Conservation (phyloP, 1,140 invertebrate genomes). For the Drosophila sulfurigaster region DNA sequence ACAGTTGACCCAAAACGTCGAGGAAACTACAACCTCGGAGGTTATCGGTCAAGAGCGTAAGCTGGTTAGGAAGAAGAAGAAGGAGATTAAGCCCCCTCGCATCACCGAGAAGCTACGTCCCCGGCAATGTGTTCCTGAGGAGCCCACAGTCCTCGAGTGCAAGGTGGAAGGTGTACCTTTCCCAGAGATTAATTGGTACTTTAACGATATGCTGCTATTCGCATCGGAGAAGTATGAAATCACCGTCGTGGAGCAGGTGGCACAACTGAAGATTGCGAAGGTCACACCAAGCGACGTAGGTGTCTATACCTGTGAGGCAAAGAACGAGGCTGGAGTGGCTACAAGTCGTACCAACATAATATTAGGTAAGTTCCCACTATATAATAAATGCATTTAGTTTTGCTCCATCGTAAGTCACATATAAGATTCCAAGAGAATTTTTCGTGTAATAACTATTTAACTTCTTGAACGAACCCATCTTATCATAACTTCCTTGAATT, state of each 20-base stretch:
- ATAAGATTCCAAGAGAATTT: conserved; percentile 5
- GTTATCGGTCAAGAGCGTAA: conserved; percentile 78
- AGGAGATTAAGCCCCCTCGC: conserved; percentile 88
- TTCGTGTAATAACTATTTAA: conserved; percentile 34
- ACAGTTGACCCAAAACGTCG: conserved; percentile 72
- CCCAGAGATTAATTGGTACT: conserved; percentile 94
- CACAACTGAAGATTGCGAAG: conserved; percentile 89
- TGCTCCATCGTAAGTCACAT: conserved; percentile 8
- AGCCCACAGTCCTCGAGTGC: conserved; percentile 88
- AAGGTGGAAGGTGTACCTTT: conserved; percentile 90
- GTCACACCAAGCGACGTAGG: conserved; percentile 91
- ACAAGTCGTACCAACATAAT: conserved; percentile 91
- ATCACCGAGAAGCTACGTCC: conserved; percentile 90
- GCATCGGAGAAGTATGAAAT: conserved; percentile 89
- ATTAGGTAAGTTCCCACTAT: conserved; percentile 82
- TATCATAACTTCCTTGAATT: conserved; percentile 27
- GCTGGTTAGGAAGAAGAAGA: conserved; percentile 86
- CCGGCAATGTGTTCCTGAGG: conserved; percentile 87
- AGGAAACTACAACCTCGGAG: conserved; percentile 85
- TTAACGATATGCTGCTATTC: conserved; percentile 93
- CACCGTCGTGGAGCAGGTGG: conserved; percentile 88
- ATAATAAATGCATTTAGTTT: not conserved
- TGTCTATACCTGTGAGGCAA: conserved; percentile 93
- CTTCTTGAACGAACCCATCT: conserved; percentile 14
- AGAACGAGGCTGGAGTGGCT: conserved; percentile 91